Percentiles rank a stretch among this genome's conserved stretches.
phyloP scores from a whole-genome alignment of 2,113 vertebrate genomes.

The Podarcis raffonei region DNA sequence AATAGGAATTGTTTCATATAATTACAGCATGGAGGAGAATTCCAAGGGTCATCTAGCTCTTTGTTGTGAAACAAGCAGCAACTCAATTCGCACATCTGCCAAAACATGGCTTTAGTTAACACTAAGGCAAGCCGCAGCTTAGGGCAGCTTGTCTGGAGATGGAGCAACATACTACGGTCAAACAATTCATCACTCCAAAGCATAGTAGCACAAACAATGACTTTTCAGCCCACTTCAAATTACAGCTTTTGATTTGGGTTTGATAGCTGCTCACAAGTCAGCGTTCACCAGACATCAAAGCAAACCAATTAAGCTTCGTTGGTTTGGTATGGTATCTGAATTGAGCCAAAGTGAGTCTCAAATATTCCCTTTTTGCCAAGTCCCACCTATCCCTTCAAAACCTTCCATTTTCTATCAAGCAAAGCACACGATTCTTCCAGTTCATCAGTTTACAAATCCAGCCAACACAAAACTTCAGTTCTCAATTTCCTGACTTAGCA shows the following conservation, averaged over 20 bases:
- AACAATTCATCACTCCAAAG: not conserved
- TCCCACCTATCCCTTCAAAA: not conserved
- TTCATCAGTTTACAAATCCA: not conserved
- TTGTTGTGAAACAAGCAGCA: not conserved
- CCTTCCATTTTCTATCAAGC: not conserved
- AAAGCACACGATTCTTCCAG: not conserved
- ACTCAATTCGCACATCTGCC: no score
- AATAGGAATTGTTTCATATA: not conserved
- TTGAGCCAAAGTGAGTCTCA: not conserved
- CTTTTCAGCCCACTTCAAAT: not conserved
- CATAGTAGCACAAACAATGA: not conserved
- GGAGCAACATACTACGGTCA: not conserved
- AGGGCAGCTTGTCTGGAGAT: not conserved
- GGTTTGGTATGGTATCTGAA: not conserved
- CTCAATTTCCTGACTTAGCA: not conserved
- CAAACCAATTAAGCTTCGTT: not conserved
- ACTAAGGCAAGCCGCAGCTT: not conserved
- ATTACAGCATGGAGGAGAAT: not conserved
- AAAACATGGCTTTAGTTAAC: not conserved
- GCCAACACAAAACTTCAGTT: not conserved
- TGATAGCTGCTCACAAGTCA: not conserved
- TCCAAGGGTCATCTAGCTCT: not conserved
- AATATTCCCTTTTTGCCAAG: not conserved
- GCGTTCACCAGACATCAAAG: not conserved
- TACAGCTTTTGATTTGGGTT: not conserved